These are phyloP conservation scores for Cetonia aurata DNA, from an alignment of 2,888 invertebrate species.

Conservation along the genomic window DNA sequence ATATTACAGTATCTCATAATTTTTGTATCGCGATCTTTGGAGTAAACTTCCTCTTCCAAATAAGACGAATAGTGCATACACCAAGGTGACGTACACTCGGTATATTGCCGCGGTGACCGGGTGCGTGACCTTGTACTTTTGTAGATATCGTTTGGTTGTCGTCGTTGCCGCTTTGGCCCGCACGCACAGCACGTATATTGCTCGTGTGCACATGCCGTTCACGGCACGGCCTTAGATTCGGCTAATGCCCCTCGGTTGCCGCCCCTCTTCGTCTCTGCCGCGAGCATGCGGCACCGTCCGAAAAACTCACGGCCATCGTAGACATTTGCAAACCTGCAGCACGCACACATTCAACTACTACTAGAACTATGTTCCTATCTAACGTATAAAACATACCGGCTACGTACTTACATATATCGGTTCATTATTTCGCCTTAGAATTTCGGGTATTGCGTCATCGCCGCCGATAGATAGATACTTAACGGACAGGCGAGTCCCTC, in stretches of 20 bases:
- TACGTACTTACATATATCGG: constrained; percentile 45
- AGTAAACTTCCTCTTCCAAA: too few relatives aligned
- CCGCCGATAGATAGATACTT: constrained; percentile 40
- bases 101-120: constrained; percentile 44
- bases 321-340: constrained; percentile 61
- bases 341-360: constrained; percentile 18
- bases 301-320: constrained; percentile 48
- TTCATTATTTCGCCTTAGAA: constrained; percentile 51
- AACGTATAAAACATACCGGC: constrained; percentile 12
- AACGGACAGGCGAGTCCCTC: background rate
- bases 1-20: too few relatives aligned
- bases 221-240: constrained; percentile 71
- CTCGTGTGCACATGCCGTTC: constrained; percentile 68
- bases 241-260: constrained; percentile 73
- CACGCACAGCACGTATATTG: constrained; percentile 63
- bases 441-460: constrained; percentile 52
- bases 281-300: constrained; percentile 50
- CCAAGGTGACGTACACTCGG: constrained; percentile 9
- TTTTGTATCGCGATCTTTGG: too few relatives aligned
- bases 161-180: constrained; percentile 43
- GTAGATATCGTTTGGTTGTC: constrained; percentile 34
- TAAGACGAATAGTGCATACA: background rate
- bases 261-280: constrained; percentile 64
- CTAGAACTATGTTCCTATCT: constrained; percentile 25
- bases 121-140: constrained; percentile 45